Evolutionary conservation across 2,113 vertebrate species (phyloP).

Genomic region (Sinocyclocheilus maitianheensis): DNA sequence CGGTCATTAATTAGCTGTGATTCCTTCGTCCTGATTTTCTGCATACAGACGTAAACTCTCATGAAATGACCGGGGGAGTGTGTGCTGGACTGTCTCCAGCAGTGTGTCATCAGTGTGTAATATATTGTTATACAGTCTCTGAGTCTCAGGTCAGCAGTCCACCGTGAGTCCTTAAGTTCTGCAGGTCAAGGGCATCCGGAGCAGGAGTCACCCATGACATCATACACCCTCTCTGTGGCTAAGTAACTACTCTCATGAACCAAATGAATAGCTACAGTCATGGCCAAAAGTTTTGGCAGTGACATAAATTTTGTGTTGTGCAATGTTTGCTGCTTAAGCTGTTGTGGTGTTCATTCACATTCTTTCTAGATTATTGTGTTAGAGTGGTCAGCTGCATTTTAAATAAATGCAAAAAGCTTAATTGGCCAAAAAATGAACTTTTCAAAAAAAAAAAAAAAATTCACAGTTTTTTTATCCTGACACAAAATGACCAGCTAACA

Average conservation of each 20-base stretch:
- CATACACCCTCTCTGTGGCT: background rate
- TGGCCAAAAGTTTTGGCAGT: no score
- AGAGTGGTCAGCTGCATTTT: no score
- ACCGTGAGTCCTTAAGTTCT: slow-evolving; percentile 4
- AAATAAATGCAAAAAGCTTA: no score
- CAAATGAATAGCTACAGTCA: background rate
- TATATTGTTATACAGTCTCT: slow-evolving; percentile 45
- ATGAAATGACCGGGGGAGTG: background rate
- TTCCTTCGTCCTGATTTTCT: background rate
- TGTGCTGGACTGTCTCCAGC: slow-evolving; percentile 35
- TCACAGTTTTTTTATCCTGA: no score
- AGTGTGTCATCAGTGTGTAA: slow-evolving; percentile 45
- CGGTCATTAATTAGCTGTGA: background rate
- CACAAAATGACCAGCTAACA: no score
- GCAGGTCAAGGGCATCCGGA: slow-evolving; percentile 35
- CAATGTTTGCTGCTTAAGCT: no score
- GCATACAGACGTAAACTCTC: background rate
- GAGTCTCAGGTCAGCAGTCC: slow-evolving; percentile 43
- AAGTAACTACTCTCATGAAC: background rate
- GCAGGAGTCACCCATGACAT: background rate
- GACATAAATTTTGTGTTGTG: no score
- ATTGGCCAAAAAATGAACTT: no score
- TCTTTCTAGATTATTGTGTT: no score
- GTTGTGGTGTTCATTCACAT: no score
- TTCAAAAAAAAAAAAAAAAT: no score